Conservation (phyloP, 2,888 invertebrate species). For the Melipona bicolor region DNA sequence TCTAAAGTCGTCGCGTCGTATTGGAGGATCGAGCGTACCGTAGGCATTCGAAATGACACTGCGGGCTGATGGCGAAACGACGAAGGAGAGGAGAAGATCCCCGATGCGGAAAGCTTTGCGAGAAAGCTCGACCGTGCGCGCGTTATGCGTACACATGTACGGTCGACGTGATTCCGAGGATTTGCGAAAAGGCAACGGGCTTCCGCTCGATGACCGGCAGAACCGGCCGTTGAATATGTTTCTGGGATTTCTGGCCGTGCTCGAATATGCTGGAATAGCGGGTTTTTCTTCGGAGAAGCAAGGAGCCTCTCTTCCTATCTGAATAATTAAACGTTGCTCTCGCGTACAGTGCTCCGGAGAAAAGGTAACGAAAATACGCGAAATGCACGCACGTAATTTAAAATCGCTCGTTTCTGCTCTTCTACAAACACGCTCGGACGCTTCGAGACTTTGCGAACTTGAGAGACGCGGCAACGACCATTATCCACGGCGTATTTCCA, state of each 20-base stretch:
- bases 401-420: background rate
- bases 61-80: conserved; percentile 23
- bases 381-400: background rate
- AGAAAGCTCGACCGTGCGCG: conserved; percentile 23
- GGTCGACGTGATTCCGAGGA: conserved; percentile 16
- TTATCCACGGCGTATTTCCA: conserved; percentile 14
- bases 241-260: background rate
- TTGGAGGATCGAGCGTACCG: conserved; percentile 50
- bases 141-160: background rate
- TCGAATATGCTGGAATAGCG: too few relatives aligned
- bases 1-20: conserved; percentile 56
- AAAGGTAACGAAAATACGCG: background rate
- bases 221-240: conserved; percentile 6
- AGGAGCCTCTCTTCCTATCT: too few relatives aligned
- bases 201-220: background rate
- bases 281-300: too few relatives aligned
- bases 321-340: too few relatives aligned
- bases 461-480: background rate
- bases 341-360: too few relatives aligned
- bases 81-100: conserved; percentile 51
- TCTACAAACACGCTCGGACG: background rate
- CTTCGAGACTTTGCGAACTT: background rate
- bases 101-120: conserved; percentile 10
- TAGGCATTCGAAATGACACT: conserved; percentile 58
- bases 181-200: conserved; percentile 25